Evolutionary conservation across 2,888 invertebrate species (phyloP), one percentile per base, ranked within the genome.

Genomic region (Drosophila quinaria): DNA sequence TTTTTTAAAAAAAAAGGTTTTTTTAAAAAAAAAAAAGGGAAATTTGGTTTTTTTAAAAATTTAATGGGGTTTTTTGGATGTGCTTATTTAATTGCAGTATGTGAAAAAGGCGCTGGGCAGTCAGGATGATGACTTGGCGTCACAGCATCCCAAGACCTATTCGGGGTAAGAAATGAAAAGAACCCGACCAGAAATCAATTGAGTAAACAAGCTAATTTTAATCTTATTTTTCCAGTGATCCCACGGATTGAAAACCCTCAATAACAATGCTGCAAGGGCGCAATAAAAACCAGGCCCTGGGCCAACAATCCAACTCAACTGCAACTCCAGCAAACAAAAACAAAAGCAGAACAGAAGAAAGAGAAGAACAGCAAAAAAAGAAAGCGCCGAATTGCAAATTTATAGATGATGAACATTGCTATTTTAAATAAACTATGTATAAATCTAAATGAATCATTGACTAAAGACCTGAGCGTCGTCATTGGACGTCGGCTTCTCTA

Each of bases 101-200:
- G 94, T 95, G 49, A 95, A 95, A 89, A 95, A 95, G 90, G 94
- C 94, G 55, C 93, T 94, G 58, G 94, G 94, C 63, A 94, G 93
- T 85, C 94, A 94, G 74, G 95, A 95, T 62, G 95, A 95, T 87
- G 95, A 95, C 65, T 86, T 89, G 73, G 86, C 90, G 87, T 90
- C 91, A 58, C 92, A 92, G 68, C 92, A 92, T 81, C 87, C 92
- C 78, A 93, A 93, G 88, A 76, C 89, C 66, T 92, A 91, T 78
- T 90, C 92, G 64, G 91, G 91, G 92, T 93, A 87, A 82, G 80
- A 35, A 15, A 62, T 37, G 25, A 31, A 33, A 8, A 19, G 15
- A 10, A 3, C 25, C 25, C 6, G 25, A 39, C 1, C 3, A 15
- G n/a, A 1, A 25, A 64, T 5, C 25, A 33, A 58, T n/a, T 19